Conservation (phyloP, 2,888 invertebrate genomes). For the Scaptodrosophila latifasciaeformis region DNA sequence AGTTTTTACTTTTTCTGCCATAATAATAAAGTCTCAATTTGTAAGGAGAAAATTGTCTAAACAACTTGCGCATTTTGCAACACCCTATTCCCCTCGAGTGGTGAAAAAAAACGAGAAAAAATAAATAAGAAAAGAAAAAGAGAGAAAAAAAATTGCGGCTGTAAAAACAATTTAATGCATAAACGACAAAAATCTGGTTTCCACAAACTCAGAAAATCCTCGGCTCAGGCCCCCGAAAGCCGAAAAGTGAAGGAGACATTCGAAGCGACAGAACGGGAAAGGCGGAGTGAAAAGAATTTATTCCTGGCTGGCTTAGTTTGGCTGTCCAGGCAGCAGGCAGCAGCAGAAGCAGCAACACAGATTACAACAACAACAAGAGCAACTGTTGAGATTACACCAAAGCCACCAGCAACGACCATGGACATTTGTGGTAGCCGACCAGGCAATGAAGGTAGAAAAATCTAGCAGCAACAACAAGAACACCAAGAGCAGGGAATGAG, state of each 20-base stretch:
- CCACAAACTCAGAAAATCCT: constrained; percentile 63
- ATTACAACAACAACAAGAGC: constrained; percentile 32
- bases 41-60: too few species aligned
- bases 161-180: constrained; percentile 70
- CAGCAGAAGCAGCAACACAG: constrained; percentile 8
- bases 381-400: constrained; percentile 64
- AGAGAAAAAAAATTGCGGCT: too few species aligned
- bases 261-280: constrained; percentile 6
- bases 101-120: constrained; percentile 24
- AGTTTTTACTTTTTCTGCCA: too few species aligned
- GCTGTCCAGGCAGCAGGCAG: background rate
- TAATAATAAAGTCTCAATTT: too few species aligned
- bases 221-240: constrained; percentile 54
- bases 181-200: constrained; percentile 71
- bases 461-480: constrained; percentile 23
- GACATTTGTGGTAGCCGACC: constrained; percentile 21
- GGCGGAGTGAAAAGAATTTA: background rate
- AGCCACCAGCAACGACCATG: constrained; percentile 37
- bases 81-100: constrained; percentile 47
- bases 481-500: constrained; percentile 39
- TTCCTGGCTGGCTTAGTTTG: too few species aligned
- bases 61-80: too few species aligned
- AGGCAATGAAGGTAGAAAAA: constrained; percentile 24
- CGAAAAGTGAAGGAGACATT: constrained; percentile 33
- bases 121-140: too few species aligned